Conservation (phyloP, 2,113 vertebrate genomes). For the Takifugu flavidus region DNA sequence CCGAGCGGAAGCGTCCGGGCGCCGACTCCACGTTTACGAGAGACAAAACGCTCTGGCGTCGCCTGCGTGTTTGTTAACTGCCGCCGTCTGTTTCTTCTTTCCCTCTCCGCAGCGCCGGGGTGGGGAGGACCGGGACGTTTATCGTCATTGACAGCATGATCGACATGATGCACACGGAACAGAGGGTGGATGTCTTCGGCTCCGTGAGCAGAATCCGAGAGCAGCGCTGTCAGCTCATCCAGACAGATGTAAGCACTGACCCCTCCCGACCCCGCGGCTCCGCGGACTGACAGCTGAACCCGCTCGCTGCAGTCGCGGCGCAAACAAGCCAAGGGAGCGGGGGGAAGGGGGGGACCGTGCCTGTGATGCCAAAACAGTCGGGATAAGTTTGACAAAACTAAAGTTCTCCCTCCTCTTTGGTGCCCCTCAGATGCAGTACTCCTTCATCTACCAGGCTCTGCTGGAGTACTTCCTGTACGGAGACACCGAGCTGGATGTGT, state of each 20-base stretch:
- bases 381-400: conserved; percentile 27
- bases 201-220: conserved; percentile 91
- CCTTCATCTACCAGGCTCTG: conserved; percentile 98
- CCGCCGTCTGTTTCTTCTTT: conserved; percentile 18
- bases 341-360: not conserved
- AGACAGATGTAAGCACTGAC: conserved; percentile 91
- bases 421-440: conserved; percentile 90
- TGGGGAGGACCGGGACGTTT: conserved; percentile 95
- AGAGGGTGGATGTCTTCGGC: conserved; percentile 89
- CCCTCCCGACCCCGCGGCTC: conserved; percentile 48
- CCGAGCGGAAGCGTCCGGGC: conserved; percentile 16
- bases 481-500: conserved; percentile 96
- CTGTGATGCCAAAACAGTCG: conserved; percentile 29
- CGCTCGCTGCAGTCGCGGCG: conserved; percentile 20
- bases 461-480: conserved; percentile 96
- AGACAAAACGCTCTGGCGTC: conserved; percentile 26
- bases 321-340: conserved; percentile 44
- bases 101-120: conserved; percentile 80
- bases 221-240: conserved; percentile 96
- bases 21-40: conserved; percentile 1
- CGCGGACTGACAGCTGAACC: conserved; percentile 55
- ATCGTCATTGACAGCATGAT: conserved; percentile 97
- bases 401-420: conserved; percentile 13
- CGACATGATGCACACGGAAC: conserved; percentile 92
- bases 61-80: not conserved